Percentiles rank a stretch among this genome's conserved stretches.
phyloP scores from a whole-genome alignment of 2,888 invertebrate genomes.

The Agrilus mali region DNA sequence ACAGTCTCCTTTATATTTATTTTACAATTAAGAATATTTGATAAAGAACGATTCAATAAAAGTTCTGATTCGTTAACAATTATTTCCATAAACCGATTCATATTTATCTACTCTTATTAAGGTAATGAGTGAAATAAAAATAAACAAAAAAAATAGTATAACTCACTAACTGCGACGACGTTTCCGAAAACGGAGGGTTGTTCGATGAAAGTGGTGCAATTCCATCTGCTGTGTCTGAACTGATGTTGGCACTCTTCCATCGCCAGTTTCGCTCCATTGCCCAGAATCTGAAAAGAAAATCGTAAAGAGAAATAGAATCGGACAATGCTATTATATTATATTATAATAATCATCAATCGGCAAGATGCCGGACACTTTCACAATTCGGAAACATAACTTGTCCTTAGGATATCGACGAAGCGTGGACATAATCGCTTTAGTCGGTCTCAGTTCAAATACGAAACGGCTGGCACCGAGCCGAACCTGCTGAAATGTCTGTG shows the following conservation, averaged over 20 bases:
- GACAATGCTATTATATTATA: background rate
- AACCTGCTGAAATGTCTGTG: background rate
- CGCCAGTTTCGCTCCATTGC: constrained; percentile 69
- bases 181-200: constrained; percentile 71
- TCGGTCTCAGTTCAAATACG: too few relatives aligned
- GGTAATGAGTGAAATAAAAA: background rate
- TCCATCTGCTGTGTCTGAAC: constrained; percentile 79
- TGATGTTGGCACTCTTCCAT: constrained; percentile 86
- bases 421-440: too few relatives aligned
- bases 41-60: too few relatives aligned
- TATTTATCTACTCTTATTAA: background rate
- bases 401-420: too few relatives aligned
- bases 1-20: too few relatives aligned
- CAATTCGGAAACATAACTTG: too few relatives aligned
- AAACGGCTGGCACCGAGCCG: background rate
- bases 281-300: constrained; percentile 50
- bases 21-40: too few relatives aligned
- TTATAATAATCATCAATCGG: too few relatives aligned
- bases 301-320: background rate
- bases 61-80: too few relatives aligned
- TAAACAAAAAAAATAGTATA: background rate
- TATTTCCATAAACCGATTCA: too few relatives aligned
- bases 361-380: background rate
- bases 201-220: constrained; percentile 67
- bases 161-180: constrained; percentile 72